Percentiles rank a stretch among this genome's conserved stretches.
These are phyloP conservation scores for Chaetura pelagica DNA, from an alignment of 2,113 vertebrate species.

Conservation along the genomic window DNA sequence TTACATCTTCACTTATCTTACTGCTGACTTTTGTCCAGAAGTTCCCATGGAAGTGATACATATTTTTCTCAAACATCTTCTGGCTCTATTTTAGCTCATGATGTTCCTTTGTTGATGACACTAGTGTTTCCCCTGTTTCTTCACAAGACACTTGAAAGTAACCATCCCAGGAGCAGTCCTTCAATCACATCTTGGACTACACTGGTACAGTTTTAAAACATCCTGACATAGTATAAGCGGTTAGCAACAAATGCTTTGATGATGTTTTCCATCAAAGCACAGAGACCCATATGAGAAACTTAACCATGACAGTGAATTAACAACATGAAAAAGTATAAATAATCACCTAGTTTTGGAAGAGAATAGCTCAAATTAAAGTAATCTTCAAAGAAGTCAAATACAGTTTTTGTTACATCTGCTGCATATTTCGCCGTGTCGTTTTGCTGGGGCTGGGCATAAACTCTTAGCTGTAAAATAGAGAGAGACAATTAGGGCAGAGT, in stretches of 20 bases:
- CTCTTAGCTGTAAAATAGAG: conserved; percentile 82
- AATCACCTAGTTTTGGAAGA: conserved; percentile 91
- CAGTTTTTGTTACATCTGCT: conserved; percentile 82
- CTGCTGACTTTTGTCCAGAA: background rate
- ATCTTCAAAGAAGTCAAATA: conserved; percentile 91
- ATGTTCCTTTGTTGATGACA: background rate
- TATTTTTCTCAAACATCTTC: background rate
- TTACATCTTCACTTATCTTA: conserved; percentile 25
- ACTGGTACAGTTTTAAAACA: background rate
- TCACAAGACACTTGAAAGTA: background rate
- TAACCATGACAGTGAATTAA: background rate
- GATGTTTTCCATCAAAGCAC: background rate
- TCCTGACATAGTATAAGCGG: background rate
- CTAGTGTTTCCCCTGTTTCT: background rate
- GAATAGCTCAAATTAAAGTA: conserved; percentile 92
- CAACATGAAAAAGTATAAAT: background rate
- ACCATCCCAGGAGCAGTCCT: background rate
- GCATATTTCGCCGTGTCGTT: conserved; percentile 88
- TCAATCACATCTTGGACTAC: background rate
- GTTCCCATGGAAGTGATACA: background rate
- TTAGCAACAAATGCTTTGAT: background rate
- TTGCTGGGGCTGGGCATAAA: conserved; percentile 91
- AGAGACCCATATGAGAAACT: background rate
- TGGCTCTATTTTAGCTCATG: conserved; percentile 14
- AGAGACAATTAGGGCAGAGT: background rate